A percentile compares a stretch with the other conserved stretches of the same genome.
Conservation (phyloP, 2,113 vertebrate genomes). For the Mystacornis crossleyi region DNA sequence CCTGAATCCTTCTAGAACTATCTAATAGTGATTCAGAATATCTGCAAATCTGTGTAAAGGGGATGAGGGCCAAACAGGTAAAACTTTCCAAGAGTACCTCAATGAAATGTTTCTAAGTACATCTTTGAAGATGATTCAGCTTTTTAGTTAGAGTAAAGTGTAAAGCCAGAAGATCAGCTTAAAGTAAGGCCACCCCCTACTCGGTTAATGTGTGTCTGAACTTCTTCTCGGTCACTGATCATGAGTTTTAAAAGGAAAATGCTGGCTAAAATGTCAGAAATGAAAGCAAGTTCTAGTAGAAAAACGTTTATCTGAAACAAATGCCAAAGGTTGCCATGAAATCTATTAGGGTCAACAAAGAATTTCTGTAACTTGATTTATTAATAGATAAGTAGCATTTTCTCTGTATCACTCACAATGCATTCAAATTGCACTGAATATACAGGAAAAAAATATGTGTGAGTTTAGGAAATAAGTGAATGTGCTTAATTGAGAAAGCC, state of each 20-base stretch:
- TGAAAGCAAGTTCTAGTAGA: background rate
- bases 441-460: background rate
- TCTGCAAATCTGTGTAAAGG: background rate
- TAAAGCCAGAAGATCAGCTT: background rate
- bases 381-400: background rate
- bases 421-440: background rate
- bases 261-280: background rate
- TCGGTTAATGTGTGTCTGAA: background rate
- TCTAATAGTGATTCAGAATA: background rate
- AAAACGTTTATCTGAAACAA: background rate
- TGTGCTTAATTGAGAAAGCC: background rate
- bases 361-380: background rate
- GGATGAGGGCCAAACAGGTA: background rate
- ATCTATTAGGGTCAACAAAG: background rate
- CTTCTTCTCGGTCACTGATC: background rate
- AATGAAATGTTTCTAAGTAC: background rate
- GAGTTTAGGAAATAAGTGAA: background rate
- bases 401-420: background rate
- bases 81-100: background rate
- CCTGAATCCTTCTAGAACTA: background rate
- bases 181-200: background rate
- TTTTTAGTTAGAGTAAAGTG: background rate
- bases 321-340: background rate
- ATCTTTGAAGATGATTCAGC: background rate
- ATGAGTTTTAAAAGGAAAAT: background rate